Evolutionary conservation across 2,113 vertebrate species (phyloP), one percentile per base, ranked within the genome.

Genomic region (Crocuta crocuta): DNA sequence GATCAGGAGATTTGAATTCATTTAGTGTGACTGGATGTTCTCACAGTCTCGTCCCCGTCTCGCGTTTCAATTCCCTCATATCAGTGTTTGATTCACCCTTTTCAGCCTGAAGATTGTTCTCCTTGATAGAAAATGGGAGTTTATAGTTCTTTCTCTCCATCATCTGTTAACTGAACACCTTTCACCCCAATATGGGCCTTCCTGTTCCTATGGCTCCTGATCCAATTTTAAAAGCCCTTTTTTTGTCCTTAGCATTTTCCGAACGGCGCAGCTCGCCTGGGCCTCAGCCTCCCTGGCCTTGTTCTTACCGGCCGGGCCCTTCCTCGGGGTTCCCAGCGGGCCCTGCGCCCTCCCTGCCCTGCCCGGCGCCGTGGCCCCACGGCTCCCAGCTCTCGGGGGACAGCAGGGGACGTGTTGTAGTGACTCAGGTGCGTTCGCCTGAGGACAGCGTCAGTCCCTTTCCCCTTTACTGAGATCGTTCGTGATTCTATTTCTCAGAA

Each of bases 81-180:
- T 96, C 87, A 63, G 86, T 48, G n/a, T 86, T 73, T 68, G 83
- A 89, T 70, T 92, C 74, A 33, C 94, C 66, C 53, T 94, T 79
- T 87, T 86, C 95, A 83, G 92, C 26, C 82, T 92, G 55, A 82
- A 97, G 97, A 98, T 97, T 78, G 71, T 93, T 89, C 81, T 97
- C 68, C 85, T 71, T 85, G 97, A 92, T 90, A 97, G 92, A n/a
- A 95, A 65, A 89, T 83, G 66, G 66, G 87, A 95, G 73, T 83
- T 96, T 85, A 78, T 70, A 35, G 91, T 70, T 78, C 90, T 92
- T 92, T 90, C 83, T 96, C 83, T 91, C 81, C 9, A 4, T 95
- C 74, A 35, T 82, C 79, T 79, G 76, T 95, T 97, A 89, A 86
- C 92, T 43, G 71, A 61, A 74, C 95, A 95, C 94, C 95, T 97